Evolutionary conservation across 1,140 invertebrate species (phyloP).

Genomic region (Plectrocnemia conspersa): DNA sequence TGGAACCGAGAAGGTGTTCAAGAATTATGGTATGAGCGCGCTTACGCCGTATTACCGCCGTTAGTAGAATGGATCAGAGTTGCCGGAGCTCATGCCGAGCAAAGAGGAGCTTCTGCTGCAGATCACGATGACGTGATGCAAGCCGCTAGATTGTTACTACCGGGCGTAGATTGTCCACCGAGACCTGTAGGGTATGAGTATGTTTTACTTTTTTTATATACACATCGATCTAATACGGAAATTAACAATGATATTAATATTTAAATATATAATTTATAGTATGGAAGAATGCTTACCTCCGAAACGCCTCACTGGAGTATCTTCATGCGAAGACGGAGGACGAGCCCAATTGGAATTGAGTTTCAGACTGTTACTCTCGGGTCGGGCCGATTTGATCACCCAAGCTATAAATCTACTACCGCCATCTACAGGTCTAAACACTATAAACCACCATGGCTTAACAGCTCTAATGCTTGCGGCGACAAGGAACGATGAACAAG

Average conservation of each 20-base stretch:
- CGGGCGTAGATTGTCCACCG: constrained; percentile 83
- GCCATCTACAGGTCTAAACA: constrained; percentile 64
- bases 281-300: constrained; percentile 38
- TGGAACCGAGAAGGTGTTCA: constrained; percentile 53
- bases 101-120: constrained; percentile 70
- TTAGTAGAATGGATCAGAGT: constrained; percentile 83
- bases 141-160: constrained; percentile 76
- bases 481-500: constrained; percentile 72
- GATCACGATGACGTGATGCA: constrained; percentile 87
- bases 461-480: constrained; percentile 79
- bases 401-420: constrained; percentile 75
- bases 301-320: constrained; percentile 38
- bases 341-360: constrained; percentile 70
- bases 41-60: constrained; percentile 81
- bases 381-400: constrained; percentile 69
- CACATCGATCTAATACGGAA: neutral
- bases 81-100: constrained; percentile 73
- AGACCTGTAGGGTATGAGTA: constrained; percentile 54
- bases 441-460: constrained; percentile 72
- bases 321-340: constrained; percentile 44
- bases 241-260: neutral
- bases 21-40: constrained; percentile 79
- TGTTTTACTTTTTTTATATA: neutral
- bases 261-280: constrained; percentile 13
- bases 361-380: constrained; percentile 73